Base-by-base conservation (phyloP, 2,797 vertebrate genomes). In the Lacerta bilineata region DNA sequence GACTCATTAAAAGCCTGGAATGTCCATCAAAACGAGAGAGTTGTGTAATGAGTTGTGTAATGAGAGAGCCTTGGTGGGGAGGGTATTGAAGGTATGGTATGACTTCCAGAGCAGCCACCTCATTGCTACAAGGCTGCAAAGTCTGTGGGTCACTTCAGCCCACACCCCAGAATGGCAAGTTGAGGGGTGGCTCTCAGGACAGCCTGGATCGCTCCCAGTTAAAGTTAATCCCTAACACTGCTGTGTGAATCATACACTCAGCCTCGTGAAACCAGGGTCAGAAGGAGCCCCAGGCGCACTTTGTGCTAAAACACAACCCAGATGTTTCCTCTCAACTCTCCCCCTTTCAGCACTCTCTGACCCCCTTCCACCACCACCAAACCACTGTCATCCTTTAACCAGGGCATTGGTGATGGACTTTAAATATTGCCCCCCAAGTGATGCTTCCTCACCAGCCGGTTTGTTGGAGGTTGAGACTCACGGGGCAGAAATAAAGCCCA, bases 191-290 rank as follows among this genome's bases (percentile, higher is more conserved):
- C 46, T 27, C 20, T 59, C 29, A 29, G 10, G 3, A 25, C 36
- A n/a, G 2, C 1, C 43, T 87, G 89, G 68, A 46, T 10, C 1
- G 9, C 5, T 43, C 71, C 72, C 86, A 59, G 25, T 11, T 36
- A 1, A 41, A 61, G 86, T 87, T 90, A 87, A 90, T 87, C 33
- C n/a, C 33, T 87, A 87, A 87, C 46, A 17, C 2, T 8, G 43
- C 5, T 2, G 1, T 8, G 5, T 27, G 55, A 15, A 33, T 4
- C 15, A 7, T 69, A 69, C 29, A n/a, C 68, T 64, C 68, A 25
- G 10, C 68, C 9, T 8, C 68, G 3, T 69, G 68, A 27, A 69
- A 27, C 11, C 68, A 9, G 33, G 27, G 23, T 46, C 55, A 25
- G 13, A 33, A 23, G 4, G 66, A 41, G 3, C 29, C 5, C 55